phyloP scores from a whole-genome alignment of 2,888 invertebrate genomes.

The Lepidocyrtoides sp. region DNA sequence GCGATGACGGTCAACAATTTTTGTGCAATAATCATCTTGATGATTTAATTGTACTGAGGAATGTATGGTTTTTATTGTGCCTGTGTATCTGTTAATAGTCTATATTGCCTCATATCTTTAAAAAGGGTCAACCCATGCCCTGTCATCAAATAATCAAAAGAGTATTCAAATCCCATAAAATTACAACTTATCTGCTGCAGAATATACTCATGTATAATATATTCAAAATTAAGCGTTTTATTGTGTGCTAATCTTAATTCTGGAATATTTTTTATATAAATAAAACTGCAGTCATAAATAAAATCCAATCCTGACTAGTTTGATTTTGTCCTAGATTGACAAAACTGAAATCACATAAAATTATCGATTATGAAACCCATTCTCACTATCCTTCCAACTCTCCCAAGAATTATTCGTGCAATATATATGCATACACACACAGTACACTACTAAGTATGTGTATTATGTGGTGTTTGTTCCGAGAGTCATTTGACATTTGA shows the following conservation, averaged over 20 bases:
- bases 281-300: background rate
- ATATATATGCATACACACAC: background rate
- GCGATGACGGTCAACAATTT: background rate
- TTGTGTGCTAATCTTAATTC: background rate
- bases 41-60: background rate
- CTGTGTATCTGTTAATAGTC: background rate
- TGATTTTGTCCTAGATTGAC: constrained; percentile 15
- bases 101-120: constrained; percentile 2
- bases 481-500: constrained; percentile 40
- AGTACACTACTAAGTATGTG: background rate
- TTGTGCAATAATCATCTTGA: background rate
- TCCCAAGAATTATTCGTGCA: background rate
- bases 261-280: constrained; percentile 8
- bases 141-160: constrained; percentile 10
- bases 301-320: background rate
- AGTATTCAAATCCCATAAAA: constrained; percentile 19
- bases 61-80: background rate
- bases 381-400: background rate
- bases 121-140: constrained; percentile 15
- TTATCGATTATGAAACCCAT: background rate
- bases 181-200: background rate
- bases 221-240: too few species aligned
- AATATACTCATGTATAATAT: background rate
- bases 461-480: background rate
- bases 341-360: constrained; percentile 36